Evolutionary conservation across 1,140 invertebrate genomes (phyloP).

Genomic region (Eulimnadia texana): DNA sequence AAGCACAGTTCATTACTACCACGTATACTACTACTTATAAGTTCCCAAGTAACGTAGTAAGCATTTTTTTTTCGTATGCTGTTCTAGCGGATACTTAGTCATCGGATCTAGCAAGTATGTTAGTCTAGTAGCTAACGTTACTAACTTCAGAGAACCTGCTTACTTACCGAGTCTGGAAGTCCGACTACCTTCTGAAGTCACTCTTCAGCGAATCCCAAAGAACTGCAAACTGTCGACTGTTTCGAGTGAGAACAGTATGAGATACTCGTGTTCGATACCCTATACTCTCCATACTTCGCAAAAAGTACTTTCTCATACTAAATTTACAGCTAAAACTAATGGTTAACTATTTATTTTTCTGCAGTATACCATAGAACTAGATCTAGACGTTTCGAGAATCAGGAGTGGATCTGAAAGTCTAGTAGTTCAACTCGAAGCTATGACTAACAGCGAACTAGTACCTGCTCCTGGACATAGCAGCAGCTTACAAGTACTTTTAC

Average conservation of each 20-base stretch:
- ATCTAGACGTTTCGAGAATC: neutral
- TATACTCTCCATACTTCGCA: neutral
- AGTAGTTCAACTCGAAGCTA: neutral
- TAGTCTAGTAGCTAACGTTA: constrained; percentile 14
- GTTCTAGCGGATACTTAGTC: constrained; percentile 5
- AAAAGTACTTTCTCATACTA: neutral
- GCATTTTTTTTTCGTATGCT: neutral
- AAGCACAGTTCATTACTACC: constrained; percentile 4
- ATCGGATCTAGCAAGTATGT: constrained; percentile 17
- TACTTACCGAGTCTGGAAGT: constrained; percentile 18
- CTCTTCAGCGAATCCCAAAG: constrained; percentile 14
- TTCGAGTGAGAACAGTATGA: neutral
- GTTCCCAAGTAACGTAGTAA: constrained; percentile 15
- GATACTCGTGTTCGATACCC: neutral
- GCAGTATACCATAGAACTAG: neutral
- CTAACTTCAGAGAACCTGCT: constrained; percentile 20
- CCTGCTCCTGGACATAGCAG: neutral
- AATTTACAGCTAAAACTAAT: neutral
- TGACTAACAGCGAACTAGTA: neutral
- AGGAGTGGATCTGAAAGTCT: neutral
- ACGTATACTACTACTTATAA: no score
- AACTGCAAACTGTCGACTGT: neutral
- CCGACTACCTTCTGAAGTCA: constrained; percentile 11
- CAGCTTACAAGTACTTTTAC: neutral
- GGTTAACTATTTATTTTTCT: neutral